Percentiles rank a stretch among this genome's conserved stretches.
These are phyloP conservation scores for Embidobia sp. DNA, from an alignment of 2,888 invertebrate genomes.

Conservation along the genomic window DNA sequence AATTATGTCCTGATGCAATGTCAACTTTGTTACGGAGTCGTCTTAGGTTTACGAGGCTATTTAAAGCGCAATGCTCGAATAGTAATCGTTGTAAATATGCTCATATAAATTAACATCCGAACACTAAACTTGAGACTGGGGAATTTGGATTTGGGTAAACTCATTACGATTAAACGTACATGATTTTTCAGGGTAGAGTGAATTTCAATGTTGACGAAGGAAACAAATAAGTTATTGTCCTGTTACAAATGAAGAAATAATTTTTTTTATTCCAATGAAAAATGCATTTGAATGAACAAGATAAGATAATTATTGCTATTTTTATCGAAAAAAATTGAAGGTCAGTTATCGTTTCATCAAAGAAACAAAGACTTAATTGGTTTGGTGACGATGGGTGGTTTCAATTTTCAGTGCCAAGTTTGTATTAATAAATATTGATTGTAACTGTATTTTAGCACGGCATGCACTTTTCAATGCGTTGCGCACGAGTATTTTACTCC, in stretches of 20 bases:
- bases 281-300: too few relatives aligned
- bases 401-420: constrained; percentile 46
- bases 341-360: too few relatives aligned
- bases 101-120: constrained; percentile 18
- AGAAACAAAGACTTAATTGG: not conserved
- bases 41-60: constrained; percentile 48
- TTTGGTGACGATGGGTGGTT: not conserved
- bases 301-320: too few relatives aligned
- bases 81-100: constrained; percentile 31
- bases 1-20: constrained; percentile 41
- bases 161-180: too few relatives aligned
- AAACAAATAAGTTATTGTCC: too few relatives aligned
- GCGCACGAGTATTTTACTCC: constrained; percentile 3
- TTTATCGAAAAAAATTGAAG: too few relatives aligned
- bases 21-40: constrained; percentile 31
- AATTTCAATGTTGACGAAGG: too few relatives aligned
- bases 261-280: too few relatives aligned
- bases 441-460: not conserved
- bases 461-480: constrained; percentile 4
- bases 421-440: constrained; percentile 42
- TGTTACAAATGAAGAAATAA: too few relatives aligned
- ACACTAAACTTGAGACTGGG: too few relatives aligned
- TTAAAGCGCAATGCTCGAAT: constrained; percentile 32
- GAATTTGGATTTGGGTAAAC: too few relatives aligned
- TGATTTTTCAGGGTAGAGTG: too few relatives aligned